Evolutionary conservation across 1,140 invertebrate species (phyloP).

Genomic region (Lordiphosa collinella): DNA sequence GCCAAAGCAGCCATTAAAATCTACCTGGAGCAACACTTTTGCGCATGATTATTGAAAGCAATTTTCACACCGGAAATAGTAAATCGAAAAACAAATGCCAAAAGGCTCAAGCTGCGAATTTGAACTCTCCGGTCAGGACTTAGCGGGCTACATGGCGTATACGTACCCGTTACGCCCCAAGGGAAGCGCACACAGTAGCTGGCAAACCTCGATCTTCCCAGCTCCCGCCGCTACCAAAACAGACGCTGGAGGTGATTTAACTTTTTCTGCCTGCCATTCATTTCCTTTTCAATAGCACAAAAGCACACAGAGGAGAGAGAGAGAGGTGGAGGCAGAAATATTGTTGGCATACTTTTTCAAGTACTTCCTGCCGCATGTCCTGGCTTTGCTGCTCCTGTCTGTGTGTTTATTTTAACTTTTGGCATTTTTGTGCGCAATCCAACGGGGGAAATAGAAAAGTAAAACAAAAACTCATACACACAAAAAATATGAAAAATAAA

Average conservation of each 20-base stretch:
- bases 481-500: constrained; percentile 73
- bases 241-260: constrained; percentile 68
- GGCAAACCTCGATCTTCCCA: too few relatives aligned
- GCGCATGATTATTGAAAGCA: constrained; percentile 45
- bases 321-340: constrained; percentile 50
- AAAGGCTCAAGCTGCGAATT: constrained; percentile 24
- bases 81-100: constrained; percentile 51
- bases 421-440: constrained; percentile 47
- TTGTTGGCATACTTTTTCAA: constrained; percentile 75
- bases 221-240: not conserved
- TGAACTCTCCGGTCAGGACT: constrained; percentile 13
- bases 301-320: constrained; percentile 36
- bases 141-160: constrained; percentile 63
- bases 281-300: constrained; percentile 74
- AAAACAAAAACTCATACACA: constrained; percentile 67
- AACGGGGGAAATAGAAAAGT: constrained; percentile 53
- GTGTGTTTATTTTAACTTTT: constrained; percentile 72
- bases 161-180: constrained; percentile 27
- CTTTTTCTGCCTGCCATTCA: constrained; percentile 70
- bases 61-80: constrained; percentile 41
- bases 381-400: constrained; percentile 10
- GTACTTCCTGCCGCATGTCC: constrained; percentile 64
- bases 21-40: constrained; percentile 43
- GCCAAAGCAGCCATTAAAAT: constrained; percentile 34
- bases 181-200: constrained; percentile 5